Base-by-base conservation (phyloP, 1,140 invertebrate genomes). In the Eurosta solidaginis region DNA sequence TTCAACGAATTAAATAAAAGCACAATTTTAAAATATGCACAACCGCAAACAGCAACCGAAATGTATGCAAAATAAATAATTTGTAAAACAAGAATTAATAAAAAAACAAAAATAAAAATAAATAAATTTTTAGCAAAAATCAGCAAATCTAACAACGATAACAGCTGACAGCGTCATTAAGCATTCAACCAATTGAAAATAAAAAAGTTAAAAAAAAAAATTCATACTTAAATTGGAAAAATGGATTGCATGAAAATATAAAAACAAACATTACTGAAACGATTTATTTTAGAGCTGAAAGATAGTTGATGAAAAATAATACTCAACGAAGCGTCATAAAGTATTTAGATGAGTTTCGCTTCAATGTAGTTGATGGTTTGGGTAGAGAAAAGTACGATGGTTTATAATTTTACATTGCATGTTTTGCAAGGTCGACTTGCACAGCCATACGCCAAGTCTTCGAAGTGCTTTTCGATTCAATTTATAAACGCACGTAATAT, bases 81-180 rank as follows among this genome's bases (percentile, higher is more conserved):
- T 68, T 17, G 27, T 68, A n/a, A 68, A 36, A 68, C 40, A 40
- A 14, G 40, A 68, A 68, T 68, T 40, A 68, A 20, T 27, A 68
- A 68, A 29, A 68, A 68, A 68, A 40, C n/a, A 33, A n/a, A 40
- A 17, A 68, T 40, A 68, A 68, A 40, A n/a, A n/a, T n/a, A n/a
- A n/a, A n/a, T n/a, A n/a, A n/a, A n/a, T n/a, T n/a, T n/a, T n/a
- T n/a, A n/a, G n/a, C n/a, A n/a, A n/a, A n/a, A 68, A 68, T 68
- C 33, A 68, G 59, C 12, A 40, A 42, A 68, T 12, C 33, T n/a
- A 36, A 68, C 59, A 68, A n/a, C 33, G 40, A 68, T 33, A 40
- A 20, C 59, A 68, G 59, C 59, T 68, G 59, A 68, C 59, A 40
- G 33, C 59, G 59, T 40, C 59, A 68, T 68, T 68, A 68, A 40